A percentile compares a stretch with the other conserved stretches of the same genome.
These are phyloP conservation scores for Melanostoma scalare DNA, from an alignment of 2,888 invertebrate genomes.

Conservation along the genomic window DNA sequence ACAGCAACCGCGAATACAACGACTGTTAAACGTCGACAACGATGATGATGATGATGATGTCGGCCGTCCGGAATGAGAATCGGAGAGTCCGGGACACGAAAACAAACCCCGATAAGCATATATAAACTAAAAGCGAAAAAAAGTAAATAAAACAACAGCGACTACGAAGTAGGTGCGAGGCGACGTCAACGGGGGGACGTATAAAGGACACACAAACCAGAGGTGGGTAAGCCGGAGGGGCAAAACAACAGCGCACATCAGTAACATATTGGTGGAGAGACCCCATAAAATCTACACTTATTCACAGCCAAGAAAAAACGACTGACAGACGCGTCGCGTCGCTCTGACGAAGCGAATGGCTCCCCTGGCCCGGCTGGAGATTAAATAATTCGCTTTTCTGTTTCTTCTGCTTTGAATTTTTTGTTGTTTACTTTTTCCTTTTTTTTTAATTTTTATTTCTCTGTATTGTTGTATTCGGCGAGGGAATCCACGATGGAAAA, in stretches of 20 bases:
- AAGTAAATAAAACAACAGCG: conserved; percentile 57
- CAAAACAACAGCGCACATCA: conserved; percentile 31
- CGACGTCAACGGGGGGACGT: background rate
- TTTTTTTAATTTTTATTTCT: conserved; percentile 23
- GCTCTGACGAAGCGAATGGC: conserved; percentile 18
- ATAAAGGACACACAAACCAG: too few relatives aligned
- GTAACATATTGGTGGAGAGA: conserved; percentile 50
- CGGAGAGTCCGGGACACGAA: conserved; percentile 41
- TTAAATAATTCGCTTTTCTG: conserved; percentile 62
- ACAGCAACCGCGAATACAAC: conserved; percentile 62
- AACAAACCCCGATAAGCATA: conserved; percentile 68
- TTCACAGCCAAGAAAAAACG: conserved; percentile 36
- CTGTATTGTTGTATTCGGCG: conserved; percentile 29
- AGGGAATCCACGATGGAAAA: conserved; percentile 64
- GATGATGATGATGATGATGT: conserved; percentile 54
- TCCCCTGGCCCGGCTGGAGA: conserved; percentile 50
- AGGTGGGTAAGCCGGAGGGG: background rate
- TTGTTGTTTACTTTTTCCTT: conserved; percentile 8
- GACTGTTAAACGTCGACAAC: conserved; percentile 21
- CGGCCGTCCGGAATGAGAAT: conserved; percentile 44
- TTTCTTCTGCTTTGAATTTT: conserved; percentile 15
- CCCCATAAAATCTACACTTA: conserved; percentile 67
- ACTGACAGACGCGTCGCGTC: conserved; percentile 14
- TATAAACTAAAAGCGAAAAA: conserved; percentile 25
- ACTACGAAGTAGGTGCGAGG: conserved; percentile 1